Evolutionary conservation across 1,140 invertebrate genomes (phyloP).

Genomic region (Tetramorium alpestre): DNA sequence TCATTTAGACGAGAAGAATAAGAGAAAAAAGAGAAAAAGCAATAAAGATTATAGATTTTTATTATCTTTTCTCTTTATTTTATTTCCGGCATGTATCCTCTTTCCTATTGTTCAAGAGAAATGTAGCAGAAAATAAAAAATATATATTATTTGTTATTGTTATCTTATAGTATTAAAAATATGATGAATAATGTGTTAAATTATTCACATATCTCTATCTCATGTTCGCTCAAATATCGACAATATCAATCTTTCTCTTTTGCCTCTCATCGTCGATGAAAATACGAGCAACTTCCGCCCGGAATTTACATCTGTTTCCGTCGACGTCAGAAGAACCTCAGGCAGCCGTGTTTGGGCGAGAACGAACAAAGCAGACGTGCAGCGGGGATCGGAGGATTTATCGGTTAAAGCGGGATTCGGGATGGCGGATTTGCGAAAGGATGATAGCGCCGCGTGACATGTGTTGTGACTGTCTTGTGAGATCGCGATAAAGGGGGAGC

Average conservation of each 20-base stretch:
- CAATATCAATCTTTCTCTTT: neutral
- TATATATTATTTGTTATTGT: neutral
- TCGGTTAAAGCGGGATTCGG: constrained; percentile 48
- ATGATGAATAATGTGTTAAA: neutral
- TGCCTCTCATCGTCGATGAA: neutral
- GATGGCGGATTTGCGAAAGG: constrained; percentile 43
- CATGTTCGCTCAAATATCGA: neutral
- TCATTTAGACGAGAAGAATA: neutral
- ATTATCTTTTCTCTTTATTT: neutral
- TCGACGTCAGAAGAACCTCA: constrained; percentile 47
- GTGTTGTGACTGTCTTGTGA: neutral
- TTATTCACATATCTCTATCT: constrained; percentile 2
- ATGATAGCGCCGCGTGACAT: constrained; percentile 6
- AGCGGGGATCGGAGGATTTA: constrained; percentile 41
- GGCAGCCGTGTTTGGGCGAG: constrained; percentile 6
- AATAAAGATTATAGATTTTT: neutral
- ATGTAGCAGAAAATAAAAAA: neutral
- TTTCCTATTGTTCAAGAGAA: neutral
- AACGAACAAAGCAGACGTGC: constrained; percentile 27
- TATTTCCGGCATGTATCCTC: neutral
- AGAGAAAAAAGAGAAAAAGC: neutral
- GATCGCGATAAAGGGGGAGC: neutral
- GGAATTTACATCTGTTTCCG: constrained; percentile 51
- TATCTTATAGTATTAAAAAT: neutral
- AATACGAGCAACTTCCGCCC: constrained; percentile 16